phyloP scores from a whole-genome alignment of 2,888 invertebrate species.

The Brachyptera risi region DNA sequence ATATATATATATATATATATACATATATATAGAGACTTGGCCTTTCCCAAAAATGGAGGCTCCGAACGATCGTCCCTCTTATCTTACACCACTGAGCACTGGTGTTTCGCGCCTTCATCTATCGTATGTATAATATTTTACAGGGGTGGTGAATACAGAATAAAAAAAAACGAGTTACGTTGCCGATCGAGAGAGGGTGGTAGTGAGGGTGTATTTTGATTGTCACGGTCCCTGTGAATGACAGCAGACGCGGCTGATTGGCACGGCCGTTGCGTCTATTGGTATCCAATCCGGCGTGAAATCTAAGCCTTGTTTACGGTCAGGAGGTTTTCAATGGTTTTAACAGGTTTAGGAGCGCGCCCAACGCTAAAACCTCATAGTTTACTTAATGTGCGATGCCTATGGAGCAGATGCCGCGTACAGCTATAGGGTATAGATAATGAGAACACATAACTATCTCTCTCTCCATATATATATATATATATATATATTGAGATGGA shows the following conservation, averaged over 20 bases:
- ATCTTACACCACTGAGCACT: no score
- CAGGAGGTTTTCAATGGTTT: constrained; percentile 10
- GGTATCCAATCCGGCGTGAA: constrained; percentile 27
- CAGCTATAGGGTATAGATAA: constrained; percentile 1
- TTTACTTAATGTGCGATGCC: constrained; percentile 32
- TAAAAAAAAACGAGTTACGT: no score
- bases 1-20: no score
- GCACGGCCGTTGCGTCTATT: constrained; percentile 24
- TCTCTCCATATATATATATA: no score
- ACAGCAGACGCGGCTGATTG: constrained; percentile 10
- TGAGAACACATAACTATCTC: no score
- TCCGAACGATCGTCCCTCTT: no score
- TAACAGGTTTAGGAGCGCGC: constrained; percentile 15
- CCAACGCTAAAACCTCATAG: constrained; percentile 9
- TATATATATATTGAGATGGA: no score
- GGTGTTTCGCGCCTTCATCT: no score
- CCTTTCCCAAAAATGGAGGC: no score
- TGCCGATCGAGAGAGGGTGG: not conserved
- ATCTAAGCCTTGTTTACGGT: constrained; percentile 21
- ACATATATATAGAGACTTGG: no score
- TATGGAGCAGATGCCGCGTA: constrained; percentile 24
- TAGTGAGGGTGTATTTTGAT: constrained; percentile 1
- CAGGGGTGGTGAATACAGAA: no score
- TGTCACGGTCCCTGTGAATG: constrained; percentile 20
- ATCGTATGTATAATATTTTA: no score